Evolutionary conservation across 2,888 invertebrate species (phyloP).

Genomic region (Ophraella communa): DNA sequence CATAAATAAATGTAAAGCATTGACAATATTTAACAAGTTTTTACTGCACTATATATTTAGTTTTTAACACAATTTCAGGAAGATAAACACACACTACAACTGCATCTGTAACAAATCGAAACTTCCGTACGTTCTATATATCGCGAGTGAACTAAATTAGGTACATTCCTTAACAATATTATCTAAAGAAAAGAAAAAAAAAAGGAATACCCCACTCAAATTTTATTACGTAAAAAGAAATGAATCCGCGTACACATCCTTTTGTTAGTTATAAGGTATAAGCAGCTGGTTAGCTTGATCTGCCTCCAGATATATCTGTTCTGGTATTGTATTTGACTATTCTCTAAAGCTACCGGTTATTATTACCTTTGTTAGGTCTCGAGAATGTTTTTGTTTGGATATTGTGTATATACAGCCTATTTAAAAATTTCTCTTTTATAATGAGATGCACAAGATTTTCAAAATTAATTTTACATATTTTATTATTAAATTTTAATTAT

Average conservation of each 20-base stretch:
- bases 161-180: conserved; percentile 19
- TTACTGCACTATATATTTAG: no score
- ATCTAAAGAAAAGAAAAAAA: conserved; percentile 28
- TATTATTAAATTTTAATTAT: no score
- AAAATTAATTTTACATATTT: no score
- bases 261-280: conserved; percentile 37
- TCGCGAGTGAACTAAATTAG: conserved; percentile 31
- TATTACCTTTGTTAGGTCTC: conserved; percentile 45
- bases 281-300: conserved; percentile 41
- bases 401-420: conserved; percentile 18
- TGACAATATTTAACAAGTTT: neutral
- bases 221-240: conserved; percentile 41
- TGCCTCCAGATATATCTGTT: conserved; percentile 45
- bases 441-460: no score
- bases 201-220: conserved; percentile 43
- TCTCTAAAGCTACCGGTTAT: conserved; percentile 43
- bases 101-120: neutral
- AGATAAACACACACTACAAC: neutral
- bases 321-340: conserved; percentile 35
- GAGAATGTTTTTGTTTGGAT: conserved; percentile 33
- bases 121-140: conserved; percentile 12
- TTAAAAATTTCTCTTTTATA: conserved; percentile 5
- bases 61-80: no score
- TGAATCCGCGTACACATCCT: conserved; percentile 40
- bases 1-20: no score